A percentile compares a stretch with the other conserved stretches of the same genome.
Evolutionary conservation across 2,113 vertebrate genomes (phyloP).

Genomic region (Ovibos moschatus): DNA sequence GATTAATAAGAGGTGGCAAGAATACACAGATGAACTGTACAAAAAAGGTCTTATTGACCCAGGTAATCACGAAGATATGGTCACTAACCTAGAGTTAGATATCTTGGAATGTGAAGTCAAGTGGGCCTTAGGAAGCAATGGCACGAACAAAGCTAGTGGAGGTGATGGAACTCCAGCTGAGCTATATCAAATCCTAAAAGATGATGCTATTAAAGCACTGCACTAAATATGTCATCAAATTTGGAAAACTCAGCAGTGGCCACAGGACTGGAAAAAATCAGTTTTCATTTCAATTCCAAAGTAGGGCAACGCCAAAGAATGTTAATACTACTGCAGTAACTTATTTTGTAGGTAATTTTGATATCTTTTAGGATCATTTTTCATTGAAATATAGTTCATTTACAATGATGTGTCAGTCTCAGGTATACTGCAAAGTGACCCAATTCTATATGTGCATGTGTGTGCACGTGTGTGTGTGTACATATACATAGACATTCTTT

Average conservation of each 20-base stretch:
- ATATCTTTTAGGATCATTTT: background rate
- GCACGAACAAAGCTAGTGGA: background rate
- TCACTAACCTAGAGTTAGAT: background rate
- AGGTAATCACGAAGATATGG: background rate
- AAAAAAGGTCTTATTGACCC: background rate
- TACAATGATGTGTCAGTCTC: background rate
- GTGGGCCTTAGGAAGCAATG: background rate
- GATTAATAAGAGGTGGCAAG: background rate
- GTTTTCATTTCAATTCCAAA: background rate
- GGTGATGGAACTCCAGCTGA: background rate
- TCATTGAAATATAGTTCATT: background rate
- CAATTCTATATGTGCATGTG: background rate
- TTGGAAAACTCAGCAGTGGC: background rate
- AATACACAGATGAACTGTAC: background rate
- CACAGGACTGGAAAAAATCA: background rate
- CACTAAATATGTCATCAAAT: background rate
- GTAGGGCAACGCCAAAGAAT: background rate
- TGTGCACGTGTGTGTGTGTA: background rate
- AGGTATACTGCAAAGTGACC: background rate
- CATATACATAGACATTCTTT: background rate
- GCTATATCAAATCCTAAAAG: background rate
- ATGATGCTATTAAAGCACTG: background rate
- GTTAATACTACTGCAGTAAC: background rate
- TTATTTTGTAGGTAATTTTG: background rate
- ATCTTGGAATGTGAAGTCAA: background rate